Evolutionary conservation across 2,113 vertebrate genomes (phyloP).

Genomic region (Ciconia maguari): DNA sequence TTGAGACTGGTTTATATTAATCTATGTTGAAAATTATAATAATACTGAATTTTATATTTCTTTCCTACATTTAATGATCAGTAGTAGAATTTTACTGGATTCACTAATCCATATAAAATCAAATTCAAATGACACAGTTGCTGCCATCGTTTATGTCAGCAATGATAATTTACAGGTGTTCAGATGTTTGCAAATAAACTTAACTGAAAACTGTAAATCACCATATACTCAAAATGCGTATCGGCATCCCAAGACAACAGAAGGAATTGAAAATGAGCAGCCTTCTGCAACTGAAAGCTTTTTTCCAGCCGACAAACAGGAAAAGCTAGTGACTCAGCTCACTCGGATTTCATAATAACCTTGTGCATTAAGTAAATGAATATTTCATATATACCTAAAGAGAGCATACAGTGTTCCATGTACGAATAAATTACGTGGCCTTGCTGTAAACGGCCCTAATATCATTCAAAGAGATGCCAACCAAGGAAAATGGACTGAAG

Average conservation of each 20-base stretch:
- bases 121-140: neutral
- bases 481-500: neutral
- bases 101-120: neutral
- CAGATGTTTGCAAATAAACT: slow-evolving; percentile 38
- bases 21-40: neutral
- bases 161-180: slow-evolving; percentile 21
- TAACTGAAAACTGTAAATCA: slow-evolving; percentile 38
- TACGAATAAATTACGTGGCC: neutral
- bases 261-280: slow-evolving; percentile 23
- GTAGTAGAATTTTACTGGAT: neutral
- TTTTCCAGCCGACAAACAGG: neutral
- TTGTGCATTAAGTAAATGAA: neutral
- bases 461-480: neutral
- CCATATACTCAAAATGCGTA: neutral
- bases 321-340: slow-evolving; percentile 36
- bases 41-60: neutral
- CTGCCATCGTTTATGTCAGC: neutral
- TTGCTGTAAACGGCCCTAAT: neutral
- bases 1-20: neutral
- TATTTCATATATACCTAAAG: neutral
- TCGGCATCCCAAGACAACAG: neutral
- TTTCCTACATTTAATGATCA: neutral
- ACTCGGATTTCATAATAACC: neutral
- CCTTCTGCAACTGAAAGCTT: slow-evolving; percentile 17
- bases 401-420: neutral